Evolutionary conservation across 2,888 invertebrate genomes (phyloP).

Genomic region (Labia minor): DNA sequence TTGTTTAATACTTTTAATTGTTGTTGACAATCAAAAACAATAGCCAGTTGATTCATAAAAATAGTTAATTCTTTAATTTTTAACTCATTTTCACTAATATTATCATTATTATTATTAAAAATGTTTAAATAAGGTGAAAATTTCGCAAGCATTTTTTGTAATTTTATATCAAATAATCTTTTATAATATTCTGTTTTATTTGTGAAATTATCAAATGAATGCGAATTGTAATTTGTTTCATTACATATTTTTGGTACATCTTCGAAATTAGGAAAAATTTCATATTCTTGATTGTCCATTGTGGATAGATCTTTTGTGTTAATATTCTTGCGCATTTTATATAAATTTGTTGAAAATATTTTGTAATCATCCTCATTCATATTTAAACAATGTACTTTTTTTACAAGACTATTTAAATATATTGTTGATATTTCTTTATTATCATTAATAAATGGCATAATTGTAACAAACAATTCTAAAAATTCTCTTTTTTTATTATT

Average conservation of each 20-base stretch:
- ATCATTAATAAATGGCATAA: not conserved
- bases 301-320: no score
- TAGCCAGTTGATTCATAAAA: not conserved
- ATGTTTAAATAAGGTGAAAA: not conserved
- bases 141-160: not conserved
- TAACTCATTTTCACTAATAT: no score
- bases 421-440: not conserved
- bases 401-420: not conserved
- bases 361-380: not conserved
- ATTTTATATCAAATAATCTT: not conserved
- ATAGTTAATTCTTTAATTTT: not conserved
- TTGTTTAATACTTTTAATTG: not conserved
- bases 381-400: not conserved
- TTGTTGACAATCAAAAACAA: not conserved
- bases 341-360: not conserved
- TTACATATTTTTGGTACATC: not conserved
- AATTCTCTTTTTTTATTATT: not conserved
- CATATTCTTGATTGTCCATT: not conserved
- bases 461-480: not conserved
- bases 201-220: not conserved
- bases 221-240: not conserved
- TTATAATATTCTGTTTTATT: not conserved
- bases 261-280: not conserved
- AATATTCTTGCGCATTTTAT: not conserved
- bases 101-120: not conserved